phyloP scores from a whole-genome alignment of 2,113 vertebrate species.

The Silurus meridionalis region DNA sequence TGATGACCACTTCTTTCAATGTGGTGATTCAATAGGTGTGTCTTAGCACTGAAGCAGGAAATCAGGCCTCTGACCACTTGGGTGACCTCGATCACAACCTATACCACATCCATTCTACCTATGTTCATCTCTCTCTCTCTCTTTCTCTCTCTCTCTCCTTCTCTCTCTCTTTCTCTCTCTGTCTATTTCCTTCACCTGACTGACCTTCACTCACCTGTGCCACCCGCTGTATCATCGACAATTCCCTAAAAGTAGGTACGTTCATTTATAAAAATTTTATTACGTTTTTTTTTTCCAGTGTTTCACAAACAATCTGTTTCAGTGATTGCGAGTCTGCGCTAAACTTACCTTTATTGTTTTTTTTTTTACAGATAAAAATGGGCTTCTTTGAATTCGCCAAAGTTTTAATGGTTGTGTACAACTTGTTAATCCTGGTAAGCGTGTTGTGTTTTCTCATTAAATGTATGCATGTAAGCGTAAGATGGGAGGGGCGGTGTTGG shows the following conservation, averaged over 20 bases:
- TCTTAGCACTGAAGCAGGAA: not conserved
- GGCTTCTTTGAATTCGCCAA: conserved; percentile 84
- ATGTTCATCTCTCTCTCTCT: conserved; percentile 15
- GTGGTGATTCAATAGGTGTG: conserved; percentile 8
- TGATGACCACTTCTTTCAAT: not conserved
- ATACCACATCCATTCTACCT: conserved; percentile 55
- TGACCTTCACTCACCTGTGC: not conserved
- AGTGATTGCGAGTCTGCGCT: not conserved
- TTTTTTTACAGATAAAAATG: conserved; percentile 76
- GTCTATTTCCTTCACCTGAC: not conserved
- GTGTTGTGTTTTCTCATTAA: conserved; percentile 43
- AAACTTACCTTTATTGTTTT: not conserved
- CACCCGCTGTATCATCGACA: not conserved
- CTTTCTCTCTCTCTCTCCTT: not conserved
- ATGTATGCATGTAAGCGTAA: conserved; percentile 2
- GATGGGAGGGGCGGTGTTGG: not conserved
- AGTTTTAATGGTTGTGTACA: conserved; percentile 85
- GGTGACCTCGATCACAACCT: conserved; percentile 37
- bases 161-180: not conserved
- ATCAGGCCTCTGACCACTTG: conserved; percentile 26
- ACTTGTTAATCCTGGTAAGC: conserved; percentile 89
- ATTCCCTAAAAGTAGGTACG: conserved; percentile 37
- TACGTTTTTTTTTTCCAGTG: not conserved
- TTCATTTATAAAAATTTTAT: not conserved
- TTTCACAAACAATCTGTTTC: not conserved